These are phyloP conservation scores for Pachyrhynchus sulphureomaculatus DNA, from an alignment of 1,140 invertebrate genomes.

Conservation along the genomic window DNA sequence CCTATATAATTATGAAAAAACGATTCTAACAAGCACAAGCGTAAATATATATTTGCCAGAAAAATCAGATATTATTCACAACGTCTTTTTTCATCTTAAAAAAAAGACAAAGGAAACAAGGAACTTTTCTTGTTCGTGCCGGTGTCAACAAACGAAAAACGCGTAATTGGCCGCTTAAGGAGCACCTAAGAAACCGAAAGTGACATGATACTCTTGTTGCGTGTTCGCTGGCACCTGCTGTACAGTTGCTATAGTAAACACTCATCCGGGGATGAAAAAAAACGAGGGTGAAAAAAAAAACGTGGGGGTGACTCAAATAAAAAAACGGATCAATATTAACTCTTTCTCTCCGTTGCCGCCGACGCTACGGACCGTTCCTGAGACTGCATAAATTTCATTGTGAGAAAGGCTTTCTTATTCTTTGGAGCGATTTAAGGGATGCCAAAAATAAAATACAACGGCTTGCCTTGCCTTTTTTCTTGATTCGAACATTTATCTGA, in stretches of 20 bases:
- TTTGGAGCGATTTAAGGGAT: background rate
- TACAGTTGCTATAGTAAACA: constrained; percentile 53
- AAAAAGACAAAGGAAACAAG: background rate
- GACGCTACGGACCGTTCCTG: constrained; percentile 15
- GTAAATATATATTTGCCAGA: no score
- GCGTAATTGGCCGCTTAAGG: constrained; percentile 37
- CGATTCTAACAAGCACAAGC: no score
- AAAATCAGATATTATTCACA: no score
- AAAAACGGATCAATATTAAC: constrained; percentile 54
- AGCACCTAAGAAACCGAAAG: constrained; percentile 45
- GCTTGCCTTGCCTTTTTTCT: no score
- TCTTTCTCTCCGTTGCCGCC: constrained; percentile 44
- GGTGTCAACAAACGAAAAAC: constrained; percentile 29
- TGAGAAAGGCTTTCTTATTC: background rate
- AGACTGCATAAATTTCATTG: constrained; percentile 41
- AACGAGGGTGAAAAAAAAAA: constrained; percentile 51
- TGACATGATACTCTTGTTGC: constrained; percentile 45
- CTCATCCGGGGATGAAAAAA: constrained; percentile 52
- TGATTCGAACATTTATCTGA: no score
- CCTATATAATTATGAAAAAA: no score
- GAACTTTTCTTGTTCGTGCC: constrained; percentile 21
- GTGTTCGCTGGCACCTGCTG: constrained; percentile 50
- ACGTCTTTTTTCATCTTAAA: no score
- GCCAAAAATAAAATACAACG: background rate
- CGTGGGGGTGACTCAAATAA: constrained; percentile 54